These are phyloP conservation scores for Amblyjoppa fuscipennis DNA, from an alignment of 2,888 invertebrate genomes.

Conservation along the genomic window DNA sequence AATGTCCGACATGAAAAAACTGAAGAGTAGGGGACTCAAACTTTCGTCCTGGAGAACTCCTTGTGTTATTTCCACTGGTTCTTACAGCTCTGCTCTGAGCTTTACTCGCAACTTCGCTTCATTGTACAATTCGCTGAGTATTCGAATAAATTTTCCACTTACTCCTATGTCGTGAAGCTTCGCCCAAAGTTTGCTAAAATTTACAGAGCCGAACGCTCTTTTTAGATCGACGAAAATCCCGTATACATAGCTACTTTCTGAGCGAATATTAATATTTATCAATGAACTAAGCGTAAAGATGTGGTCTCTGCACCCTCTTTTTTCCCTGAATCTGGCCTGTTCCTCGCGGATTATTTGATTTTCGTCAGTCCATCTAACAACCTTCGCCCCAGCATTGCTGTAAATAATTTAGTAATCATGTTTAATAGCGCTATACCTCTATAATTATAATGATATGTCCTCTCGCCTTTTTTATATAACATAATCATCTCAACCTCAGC, in stretches of 20 bases:
- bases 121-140: constrained; percentile 50
- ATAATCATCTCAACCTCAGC: neutral
- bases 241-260: constrained; percentile 49
- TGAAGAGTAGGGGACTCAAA: constrained; percentile 50
- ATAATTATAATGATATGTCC: no score
- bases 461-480: no score
- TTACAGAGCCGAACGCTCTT: constrained; percentile 41
- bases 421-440: no score
- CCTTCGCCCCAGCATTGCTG: neutral
- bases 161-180: constrained; percentile 51
- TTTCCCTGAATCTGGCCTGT: constrained; percentile 62
- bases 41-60: constrained; percentile 64
- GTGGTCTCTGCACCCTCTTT: constrained; percentile 17
- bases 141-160: constrained; percentile 48
- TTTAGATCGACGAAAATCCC: constrained; percentile 68
- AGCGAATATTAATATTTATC: constrained; percentile 46
- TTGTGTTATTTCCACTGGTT: constrained; percentile 45
- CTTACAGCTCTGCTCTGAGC: constrained; percentile 18
- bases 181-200: constrained; percentile 26
- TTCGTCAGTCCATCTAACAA: neutral
- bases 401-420: no score
- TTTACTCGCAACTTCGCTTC: constrained; percentile 19
- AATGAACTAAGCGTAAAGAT: constrained; percentile 54
- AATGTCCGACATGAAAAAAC: constrained; percentile 56
- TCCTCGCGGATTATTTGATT: constrained; percentile 26